Evolutionary conservation across 2,797 vertebrate species (phyloP).

Genomic region (Pipistrellus kuhlii): DNA sequence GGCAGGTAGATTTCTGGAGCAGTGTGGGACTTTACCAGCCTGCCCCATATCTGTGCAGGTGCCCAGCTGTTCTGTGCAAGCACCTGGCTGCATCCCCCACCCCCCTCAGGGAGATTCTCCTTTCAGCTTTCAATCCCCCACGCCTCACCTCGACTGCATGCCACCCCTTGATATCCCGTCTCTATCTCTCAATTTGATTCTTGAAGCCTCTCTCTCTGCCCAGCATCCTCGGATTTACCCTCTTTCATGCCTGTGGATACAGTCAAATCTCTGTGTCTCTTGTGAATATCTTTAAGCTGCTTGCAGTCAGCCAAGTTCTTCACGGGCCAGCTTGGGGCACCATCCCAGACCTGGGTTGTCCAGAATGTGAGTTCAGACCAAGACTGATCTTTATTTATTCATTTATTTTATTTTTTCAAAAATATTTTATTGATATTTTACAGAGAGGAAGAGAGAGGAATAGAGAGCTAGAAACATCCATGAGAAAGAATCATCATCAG

Average conservation of each 20-base stretch:
- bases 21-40: background rate
- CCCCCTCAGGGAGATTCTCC: background rate
- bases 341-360: background rate
- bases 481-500: too few species aligned
- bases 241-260: background rate
- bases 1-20: background rate
- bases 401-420: background rate
- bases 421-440: too few species aligned
- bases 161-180: rapidly evolving
- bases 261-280: background rate
- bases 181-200: background rate
- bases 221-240: background rate
- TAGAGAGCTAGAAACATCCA: too few species aligned
- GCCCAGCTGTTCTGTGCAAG: too few species aligned
- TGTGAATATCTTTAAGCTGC: background rate
- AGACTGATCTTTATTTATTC: background rate
- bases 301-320: background rate
- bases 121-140: background rate
- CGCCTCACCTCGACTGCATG: background rate
- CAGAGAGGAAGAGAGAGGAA: too few species aligned
- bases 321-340: background rate
- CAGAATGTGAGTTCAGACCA: background rate
- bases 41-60: too few species aligned
- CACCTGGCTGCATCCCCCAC: rapidly evolving
- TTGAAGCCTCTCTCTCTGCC: background rate